Evolutionary conservation across 2,888 invertebrate species (phyloP).

Genomic region (Drosophila mimica): DNA sequence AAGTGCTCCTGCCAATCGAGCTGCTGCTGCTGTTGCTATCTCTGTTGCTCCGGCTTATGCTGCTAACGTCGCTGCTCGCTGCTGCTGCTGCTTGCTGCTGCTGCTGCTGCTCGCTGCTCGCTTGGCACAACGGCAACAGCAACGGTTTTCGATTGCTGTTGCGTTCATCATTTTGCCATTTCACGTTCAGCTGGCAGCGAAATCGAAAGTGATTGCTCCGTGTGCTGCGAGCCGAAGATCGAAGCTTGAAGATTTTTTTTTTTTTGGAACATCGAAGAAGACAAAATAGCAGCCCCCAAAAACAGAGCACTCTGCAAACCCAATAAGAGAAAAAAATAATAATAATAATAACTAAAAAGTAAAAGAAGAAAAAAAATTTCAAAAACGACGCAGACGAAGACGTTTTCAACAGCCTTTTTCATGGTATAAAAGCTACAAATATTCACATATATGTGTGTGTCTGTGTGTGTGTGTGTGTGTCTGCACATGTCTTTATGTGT

Average conservation of each 20-base stretch:
- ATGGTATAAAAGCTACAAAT: conserved; percentile 33
- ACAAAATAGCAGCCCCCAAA: conserved; percentile 18
- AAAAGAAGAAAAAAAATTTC: neutral
- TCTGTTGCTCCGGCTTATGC: conserved; percentile 32
- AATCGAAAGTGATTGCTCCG: conserved; percentile 84
- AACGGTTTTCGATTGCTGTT: conserved; percentile 80
- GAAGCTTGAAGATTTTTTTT: conserved; percentile 25
- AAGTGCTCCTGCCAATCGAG: conserved; percentile 60
- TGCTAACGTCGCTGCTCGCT: conserved; percentile 24
- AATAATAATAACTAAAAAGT: neutral
- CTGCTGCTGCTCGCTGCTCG: conserved; percentile 23
- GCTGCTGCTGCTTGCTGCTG: conserved; percentile 14
- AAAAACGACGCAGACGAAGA: conserved; percentile 14
- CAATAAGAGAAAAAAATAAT: conserved; percentile 4
- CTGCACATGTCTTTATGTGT: conserved; percentile 9
- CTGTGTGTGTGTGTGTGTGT: conserved; percentile 12
- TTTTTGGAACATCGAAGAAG: conserved; percentile 29
- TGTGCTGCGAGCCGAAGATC: conserved; percentile 73
- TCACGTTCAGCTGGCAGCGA: conserved; percentile 84
- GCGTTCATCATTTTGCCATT: conserved; percentile 84
- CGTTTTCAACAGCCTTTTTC: conserved; percentile 24
- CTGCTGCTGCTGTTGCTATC: conserved; percentile 12
- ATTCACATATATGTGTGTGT: conserved; percentile 1
- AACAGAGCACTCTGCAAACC: conserved; percentile 8
- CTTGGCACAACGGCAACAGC: conserved; percentile 43